Base-by-base conservation (phyloP, 2,888 invertebrate species). In the Sarcophaga carnaria region DNA sequence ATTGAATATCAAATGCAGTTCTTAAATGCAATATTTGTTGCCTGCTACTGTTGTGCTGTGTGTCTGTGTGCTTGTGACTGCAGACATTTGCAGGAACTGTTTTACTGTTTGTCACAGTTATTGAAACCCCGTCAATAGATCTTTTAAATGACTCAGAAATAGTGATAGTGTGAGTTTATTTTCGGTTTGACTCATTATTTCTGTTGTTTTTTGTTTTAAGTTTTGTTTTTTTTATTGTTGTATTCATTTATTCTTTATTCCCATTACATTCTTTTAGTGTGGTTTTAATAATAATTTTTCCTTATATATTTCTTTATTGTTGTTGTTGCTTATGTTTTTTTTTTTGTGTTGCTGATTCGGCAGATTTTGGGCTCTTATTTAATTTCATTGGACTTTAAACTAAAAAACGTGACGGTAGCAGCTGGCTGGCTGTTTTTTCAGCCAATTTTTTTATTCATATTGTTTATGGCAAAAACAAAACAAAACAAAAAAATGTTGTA, bases 1-100 rank as follows among this genome's bases (percentile, higher is more conserved):
- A 78, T 78, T 83, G 77, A 78, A 83, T 83, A 66, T 83, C 83
- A 83, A 37, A 86, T 83, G 82, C 63, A 83, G 62, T 87, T 75
- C 84, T 75, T 87, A 80, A 80, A 80, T 71, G 76, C 54, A 74
- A 25, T 75, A 59, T 70, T 17, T 75, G 54, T 67, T 76, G 82
- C 66, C 12, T 74, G 54, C 27, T 75, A 37, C 69, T 77, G 47
- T 47, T 77, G 59, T 45, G 70, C 37, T 49, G 49, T 76, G 37
- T 76, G 75, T 14, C n/a, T 62, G 47, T 64, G 27, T 25, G 37
- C 20, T 49, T 25, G 66, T 14, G 8, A 45, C 62, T 62, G 49
- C 49, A 14, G 49, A 14, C 14, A 54, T 54, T 54, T 54, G 12
- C 54, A 54, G 54, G 12, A 54, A 54, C 17, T 54, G 4, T 54